phyloP scores from a whole-genome alignment of 2,113 vertebrate species.

The Podarcis muralis region DNA sequence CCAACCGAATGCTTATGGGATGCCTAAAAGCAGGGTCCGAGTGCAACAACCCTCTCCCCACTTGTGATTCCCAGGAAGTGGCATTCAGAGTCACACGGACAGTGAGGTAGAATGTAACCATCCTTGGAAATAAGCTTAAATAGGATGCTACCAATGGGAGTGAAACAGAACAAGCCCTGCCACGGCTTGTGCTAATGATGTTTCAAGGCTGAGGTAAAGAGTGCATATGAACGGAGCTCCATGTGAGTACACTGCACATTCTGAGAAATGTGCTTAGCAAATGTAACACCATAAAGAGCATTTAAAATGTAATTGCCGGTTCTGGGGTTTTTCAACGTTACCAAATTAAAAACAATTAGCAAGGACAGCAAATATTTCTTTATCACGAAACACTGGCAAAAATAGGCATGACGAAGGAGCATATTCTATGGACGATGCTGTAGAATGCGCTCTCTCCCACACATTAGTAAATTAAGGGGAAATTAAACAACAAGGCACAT shows the following conservation, averaged over 20 bases:
- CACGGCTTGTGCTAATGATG: background rate
- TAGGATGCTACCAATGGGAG: background rate
- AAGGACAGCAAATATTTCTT: fast-evolving
- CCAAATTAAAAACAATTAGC: background rate
- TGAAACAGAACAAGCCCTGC: background rate
- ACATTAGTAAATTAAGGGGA: background rate
- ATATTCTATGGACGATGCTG: background rate
- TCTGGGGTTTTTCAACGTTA: fast-evolving
- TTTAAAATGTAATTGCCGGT: fast-evolving
- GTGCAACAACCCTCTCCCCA: too few species aligned
- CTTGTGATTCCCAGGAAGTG: too few species aligned
- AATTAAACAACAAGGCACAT: background rate
- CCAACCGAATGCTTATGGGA: too few species aligned
- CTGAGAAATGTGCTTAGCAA: background rate
- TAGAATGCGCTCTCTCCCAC: background rate
- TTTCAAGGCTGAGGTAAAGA: background rate
- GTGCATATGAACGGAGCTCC: background rate
- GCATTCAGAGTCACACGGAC: too few species aligned
- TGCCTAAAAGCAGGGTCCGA: too few species aligned
- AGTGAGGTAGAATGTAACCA: too few species aligned
- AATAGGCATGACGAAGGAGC: fast-evolving
- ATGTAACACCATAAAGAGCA: background rate
- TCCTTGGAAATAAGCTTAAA: background rate
- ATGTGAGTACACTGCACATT: background rate
- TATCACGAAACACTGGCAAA: background rate